Percentiles rank a stretch among this genome's conserved stretches.
phyloP scores from a whole-genome alignment of 2,113 vertebrate species.

The Oreamnos americanus region DNA sequence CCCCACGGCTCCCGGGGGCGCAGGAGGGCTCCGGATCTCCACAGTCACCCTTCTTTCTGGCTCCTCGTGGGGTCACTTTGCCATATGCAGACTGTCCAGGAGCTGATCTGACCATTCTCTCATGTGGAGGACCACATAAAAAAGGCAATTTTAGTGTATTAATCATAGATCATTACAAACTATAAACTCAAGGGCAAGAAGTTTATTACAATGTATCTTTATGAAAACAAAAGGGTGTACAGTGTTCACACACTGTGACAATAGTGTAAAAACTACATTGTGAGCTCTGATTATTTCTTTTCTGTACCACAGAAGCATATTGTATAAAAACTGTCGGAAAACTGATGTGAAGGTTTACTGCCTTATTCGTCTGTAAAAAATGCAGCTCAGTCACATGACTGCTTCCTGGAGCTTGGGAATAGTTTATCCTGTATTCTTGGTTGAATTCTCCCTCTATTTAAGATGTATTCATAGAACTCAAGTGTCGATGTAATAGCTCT shows the following conservation, averaged over 20 bases:
- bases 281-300: conserved; percentile 84
- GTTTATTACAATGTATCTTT: conserved; percentile 90
- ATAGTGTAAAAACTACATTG: conserved; percentile 87
- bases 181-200: conserved; percentile 82
- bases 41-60: background rate
- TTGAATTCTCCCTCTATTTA: conserved; percentile 85
- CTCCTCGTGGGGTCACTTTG: background rate
- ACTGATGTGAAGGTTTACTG: conserved; percentile 88
- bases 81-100: conserved; percentile 27
- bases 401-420: conserved; percentile 83
- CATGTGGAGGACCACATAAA: conserved; percentile 58
- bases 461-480: conserved; percentile 84
- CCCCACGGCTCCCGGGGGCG: conserved; percentile 1
- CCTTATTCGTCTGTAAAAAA: conserved; percentile 87
- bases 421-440: conserved; percentile 83
- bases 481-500: conserved; percentile 87
- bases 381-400: conserved; percentile 81
- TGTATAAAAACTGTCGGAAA: conserved; percentile 82
- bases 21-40: background rate
- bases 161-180: conserved; percentile 73
- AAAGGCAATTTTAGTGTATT: conserved; percentile 69
- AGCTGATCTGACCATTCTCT: conserved; percentile 59
- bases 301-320: conserved; percentile 85
- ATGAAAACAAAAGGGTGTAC: conserved; percentile 86
- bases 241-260: conserved; percentile 92